phyloP scores from a whole-genome alignment of 1,140 invertebrate species.

The Drosophila azteca region DNA sequence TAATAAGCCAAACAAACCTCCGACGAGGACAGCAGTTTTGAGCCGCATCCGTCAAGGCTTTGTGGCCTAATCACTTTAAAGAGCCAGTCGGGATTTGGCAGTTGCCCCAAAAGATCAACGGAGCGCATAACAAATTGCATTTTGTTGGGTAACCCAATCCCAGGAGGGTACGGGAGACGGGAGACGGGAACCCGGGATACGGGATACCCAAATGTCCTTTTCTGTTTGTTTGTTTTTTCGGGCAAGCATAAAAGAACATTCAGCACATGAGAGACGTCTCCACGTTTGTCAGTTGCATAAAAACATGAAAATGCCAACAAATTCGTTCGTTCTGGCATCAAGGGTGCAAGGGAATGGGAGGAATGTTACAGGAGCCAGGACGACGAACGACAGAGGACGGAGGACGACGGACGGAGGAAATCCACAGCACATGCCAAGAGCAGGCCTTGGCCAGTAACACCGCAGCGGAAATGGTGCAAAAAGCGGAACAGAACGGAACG shows the following conservation, averaged over 20 bases:
- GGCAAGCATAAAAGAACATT: slow-evolving; percentile 27
- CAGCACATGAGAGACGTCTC: slow-evolving; percentile 63
- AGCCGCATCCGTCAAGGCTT: slow-evolving; percentile 36
- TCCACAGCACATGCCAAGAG: slow-evolving; percentile 62
- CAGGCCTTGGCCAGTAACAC: slow-evolving; percentile 47
- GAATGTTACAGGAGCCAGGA: background rate
- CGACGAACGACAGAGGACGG: background rate
- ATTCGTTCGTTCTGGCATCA: slow-evolving; percentile 48
- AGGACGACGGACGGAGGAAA: background rate
- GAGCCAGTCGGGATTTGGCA: slow-evolving; percentile 19
- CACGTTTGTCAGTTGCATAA: slow-evolving; percentile 80
- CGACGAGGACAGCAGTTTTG: slow-evolving; percentile 5
- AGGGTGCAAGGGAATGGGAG: slow-evolving; percentile 8
- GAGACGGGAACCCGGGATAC: too few species aligned
- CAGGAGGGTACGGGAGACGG: background rate
- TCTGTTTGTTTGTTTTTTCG: too few species aligned
- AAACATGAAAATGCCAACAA: slow-evolving; percentile 73
- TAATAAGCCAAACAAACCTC: slow-evolving; percentile 56
- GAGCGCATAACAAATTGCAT: slow-evolving; percentile 78
- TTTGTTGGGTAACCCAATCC: slow-evolving; percentile 41
- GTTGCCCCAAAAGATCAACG: slow-evolving; percentile 52
- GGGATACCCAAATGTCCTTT: too few species aligned
- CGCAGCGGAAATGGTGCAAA: slow-evolving; percentile 76
- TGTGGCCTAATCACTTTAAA: slow-evolving; percentile 56
- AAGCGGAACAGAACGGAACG: slow-evolving; percentile 45